A percentile compares a stretch with the other conserved stretches of the same genome.
phyloP scores from a whole-genome alignment of 2,113 vertebrate genomes.

The Bungarus multicinctus region DNA sequence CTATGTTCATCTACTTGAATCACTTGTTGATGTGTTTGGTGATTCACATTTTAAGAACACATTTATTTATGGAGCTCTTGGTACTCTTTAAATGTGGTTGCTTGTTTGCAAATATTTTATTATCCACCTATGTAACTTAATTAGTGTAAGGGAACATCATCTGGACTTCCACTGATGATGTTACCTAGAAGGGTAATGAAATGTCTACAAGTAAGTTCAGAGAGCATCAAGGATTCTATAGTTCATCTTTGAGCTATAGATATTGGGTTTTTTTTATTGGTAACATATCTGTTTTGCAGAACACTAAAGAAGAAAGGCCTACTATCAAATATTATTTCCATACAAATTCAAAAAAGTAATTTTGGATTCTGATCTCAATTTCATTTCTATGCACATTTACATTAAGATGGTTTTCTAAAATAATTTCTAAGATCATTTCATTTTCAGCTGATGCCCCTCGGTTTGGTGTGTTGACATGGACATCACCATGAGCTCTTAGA shows the following conservation, averaged over 20 bases:
- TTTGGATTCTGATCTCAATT: not conserved
- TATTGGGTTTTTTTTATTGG: not conserved
- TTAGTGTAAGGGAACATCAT: not conserved
- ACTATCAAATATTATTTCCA: not conserved
- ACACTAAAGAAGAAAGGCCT: not conserved
- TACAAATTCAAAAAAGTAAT: not conserved
- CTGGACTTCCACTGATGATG: not conserved
- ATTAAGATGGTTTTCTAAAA: not conserved
- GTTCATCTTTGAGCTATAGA: not conserved
- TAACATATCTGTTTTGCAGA: not conserved
- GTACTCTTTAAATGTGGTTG: not conserved
- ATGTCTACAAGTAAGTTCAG: too few relatives aligned
- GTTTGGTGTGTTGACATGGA: not conserved
- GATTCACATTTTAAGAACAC: not conserved
- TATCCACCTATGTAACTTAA: not conserved
- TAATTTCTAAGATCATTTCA: not conserved
- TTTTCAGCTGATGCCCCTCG: not conserved
- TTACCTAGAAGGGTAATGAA: not conserved
- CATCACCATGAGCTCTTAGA: not conserved
- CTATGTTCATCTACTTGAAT: not conserved
- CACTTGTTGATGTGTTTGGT: not conserved
- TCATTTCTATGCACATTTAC: not conserved
- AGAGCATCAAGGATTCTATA: not conserved
- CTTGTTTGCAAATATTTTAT: not conserved
- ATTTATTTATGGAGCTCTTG: not conserved